Evolutionary conservation across 2,888 invertebrate species (phyloP), one percentile per base, ranked within the genome.

Genomic region (Cataglyphis altisquamis): DNA sequence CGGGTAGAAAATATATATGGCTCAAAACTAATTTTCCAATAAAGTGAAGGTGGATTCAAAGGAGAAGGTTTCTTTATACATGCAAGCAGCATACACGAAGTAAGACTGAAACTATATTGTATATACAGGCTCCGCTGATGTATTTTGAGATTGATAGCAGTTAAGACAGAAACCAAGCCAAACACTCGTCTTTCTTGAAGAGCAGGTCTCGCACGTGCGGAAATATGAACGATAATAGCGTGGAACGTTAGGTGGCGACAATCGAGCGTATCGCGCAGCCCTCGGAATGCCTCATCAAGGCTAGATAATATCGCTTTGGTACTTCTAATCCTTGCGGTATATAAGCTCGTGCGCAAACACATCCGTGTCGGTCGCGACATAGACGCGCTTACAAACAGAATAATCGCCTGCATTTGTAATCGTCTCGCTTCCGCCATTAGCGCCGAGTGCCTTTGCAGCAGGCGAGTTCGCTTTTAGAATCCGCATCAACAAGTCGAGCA

Each of bases 371-470:
- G 6, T 18, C 15, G 29, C 62, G 52, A 55, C n/a, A 25, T 8
- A 6, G 32, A 32, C 41, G 10, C 21, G 5, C 12, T 6, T 21
- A 8, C 60, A 25, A 10, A 48, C 25, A 48, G 52, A 39, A 70
- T 80, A 80, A 80, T 72, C 78, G 70, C 15, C 52, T 63, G 75
- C 41, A 60, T 68, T 70, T 52, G 83, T 70, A 68, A 67, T 83
- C 67, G 66, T 68, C 48, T 84, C 82, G 66, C 82, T 84, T 84
- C 84, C 82, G 82, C 75, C 80, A 84, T 84, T 82, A 80, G 75
- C 18, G 52, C 64, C 70, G 64, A 74, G 68, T 52, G 52, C 81
- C 81, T 62, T 82, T 25, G 25, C 55, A 10, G 45, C 66, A 67
- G 36, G 41, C 81, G 84, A 63, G 60, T 75, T 84, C 82, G 82